phyloP scores from a whole-genome alignment of 2,797 vertebrate genomes.

The Myripristis jacobus region DNA sequence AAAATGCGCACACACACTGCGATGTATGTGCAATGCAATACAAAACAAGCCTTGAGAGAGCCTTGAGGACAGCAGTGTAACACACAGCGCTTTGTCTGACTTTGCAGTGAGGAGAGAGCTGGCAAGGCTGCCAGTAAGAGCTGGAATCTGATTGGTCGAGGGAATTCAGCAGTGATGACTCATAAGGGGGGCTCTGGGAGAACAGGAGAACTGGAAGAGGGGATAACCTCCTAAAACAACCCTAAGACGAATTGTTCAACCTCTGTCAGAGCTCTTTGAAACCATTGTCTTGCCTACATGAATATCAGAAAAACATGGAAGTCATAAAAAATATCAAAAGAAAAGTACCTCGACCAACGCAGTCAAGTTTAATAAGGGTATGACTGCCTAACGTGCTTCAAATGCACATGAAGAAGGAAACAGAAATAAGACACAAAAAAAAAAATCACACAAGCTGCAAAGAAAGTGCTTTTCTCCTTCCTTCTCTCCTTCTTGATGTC shows the following conservation, averaged over 20 bases:
- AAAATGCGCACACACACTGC: conserved; percentile 9
- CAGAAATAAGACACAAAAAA: not conserved
- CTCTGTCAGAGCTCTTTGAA: not conserved
- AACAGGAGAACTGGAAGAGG: conserved; percentile 22
- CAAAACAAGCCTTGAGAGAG: not conserved
- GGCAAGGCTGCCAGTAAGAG: conserved; percentile 41
- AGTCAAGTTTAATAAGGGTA: conserved; percentile 21
- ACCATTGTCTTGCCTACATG: not conserved
- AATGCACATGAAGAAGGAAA: not conserved
- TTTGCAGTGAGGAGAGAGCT: conserved; percentile 46
- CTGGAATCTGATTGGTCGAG: conserved; percentile 70
- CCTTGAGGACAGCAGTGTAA: conserved; percentile 29
- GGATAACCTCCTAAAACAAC: conserved; percentile 41
- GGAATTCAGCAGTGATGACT: conserved; percentile 81
- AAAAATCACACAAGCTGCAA: conserved; percentile 31
- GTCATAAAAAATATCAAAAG: conserved; percentile 7
- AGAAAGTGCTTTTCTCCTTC: conserved; percentile 15
- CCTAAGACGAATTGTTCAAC: conserved; percentile 31
- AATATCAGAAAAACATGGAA: conserved; percentile 12
- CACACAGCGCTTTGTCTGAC: conserved; percentile 52
- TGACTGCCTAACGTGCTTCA: conserved; percentile 16
- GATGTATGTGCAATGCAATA: not conserved
- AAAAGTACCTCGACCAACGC: conserved; percentile 35
- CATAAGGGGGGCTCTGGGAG: conserved; percentile 65
- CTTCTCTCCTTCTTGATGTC: conserved; percentile 1